Percentiles rank a stretch among this genome's conserved stretches.
Conservation (phyloP, 1,140 invertebrate species). For the Cyclina sinensis region DNA sequence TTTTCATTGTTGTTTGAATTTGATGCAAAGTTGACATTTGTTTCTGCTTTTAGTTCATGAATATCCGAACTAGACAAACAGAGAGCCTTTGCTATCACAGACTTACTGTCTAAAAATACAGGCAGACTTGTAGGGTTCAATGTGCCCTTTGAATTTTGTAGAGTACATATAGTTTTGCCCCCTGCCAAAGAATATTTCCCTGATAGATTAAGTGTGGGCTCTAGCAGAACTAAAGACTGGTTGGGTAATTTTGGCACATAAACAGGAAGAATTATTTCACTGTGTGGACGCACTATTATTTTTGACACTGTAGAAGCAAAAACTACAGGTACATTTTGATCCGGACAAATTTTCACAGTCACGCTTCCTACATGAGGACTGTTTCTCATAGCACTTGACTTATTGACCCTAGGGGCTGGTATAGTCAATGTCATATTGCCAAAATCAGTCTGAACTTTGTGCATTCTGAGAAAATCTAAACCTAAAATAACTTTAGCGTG, state of each 20-base stretch:
- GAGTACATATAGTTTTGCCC: neutral
- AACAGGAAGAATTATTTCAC: neutral
- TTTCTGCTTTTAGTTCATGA: no score
- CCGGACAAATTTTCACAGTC: neutral
- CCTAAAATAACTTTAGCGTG: neutral
- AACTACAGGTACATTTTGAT: neutral
- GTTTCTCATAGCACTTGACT: no score
- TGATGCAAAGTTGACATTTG: neutral
- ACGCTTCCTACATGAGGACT: neutral
- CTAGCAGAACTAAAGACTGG: neutral
- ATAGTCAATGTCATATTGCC: neutral
- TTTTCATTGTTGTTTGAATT: neutral
- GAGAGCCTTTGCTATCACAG: neutral
- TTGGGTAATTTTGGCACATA: neutral
- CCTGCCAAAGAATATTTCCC: neutral
- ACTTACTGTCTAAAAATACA: neutral
- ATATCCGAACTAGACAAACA: neutral
- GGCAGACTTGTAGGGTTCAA: conserved; percentile 10
- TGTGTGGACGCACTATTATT: conserved; percentile 3
- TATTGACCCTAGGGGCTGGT: neutral
- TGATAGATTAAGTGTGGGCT: neutral
- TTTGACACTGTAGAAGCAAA: neutral
- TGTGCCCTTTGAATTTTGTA: neutral
- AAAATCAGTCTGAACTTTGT: neutral
- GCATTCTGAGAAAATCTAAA: neutral